Evolutionary conservation across 2,888 invertebrate species (phyloP).

Genomic region (Heteromyza rotundicornis): DNA sequence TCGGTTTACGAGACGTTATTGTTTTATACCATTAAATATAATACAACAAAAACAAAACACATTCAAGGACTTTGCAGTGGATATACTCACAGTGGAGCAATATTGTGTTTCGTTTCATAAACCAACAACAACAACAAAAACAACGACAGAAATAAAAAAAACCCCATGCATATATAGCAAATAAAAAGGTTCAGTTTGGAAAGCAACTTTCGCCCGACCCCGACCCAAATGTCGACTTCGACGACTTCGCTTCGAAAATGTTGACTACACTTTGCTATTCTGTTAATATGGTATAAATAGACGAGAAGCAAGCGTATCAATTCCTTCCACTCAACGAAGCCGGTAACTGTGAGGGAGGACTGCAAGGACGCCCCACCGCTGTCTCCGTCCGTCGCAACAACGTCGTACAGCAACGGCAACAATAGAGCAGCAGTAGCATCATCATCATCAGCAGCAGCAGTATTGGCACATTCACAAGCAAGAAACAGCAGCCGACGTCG

Average conservation of each 20-base stretch:
- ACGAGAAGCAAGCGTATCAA: not conserved
- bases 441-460: conserved; percentile 13
- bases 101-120: too few relatives aligned
- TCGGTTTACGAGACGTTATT: not conserved
- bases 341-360: conserved; percentile 21
- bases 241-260: not conserved
- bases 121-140: too few relatives aligned
- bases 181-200: too few relatives aligned
- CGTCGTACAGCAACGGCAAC: not conserved
- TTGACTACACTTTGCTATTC: not conserved
- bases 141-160: too few relatives aligned
- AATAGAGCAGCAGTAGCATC: not conserved
- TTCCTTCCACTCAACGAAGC: conserved; percentile 22
- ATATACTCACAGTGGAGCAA: not conserved
- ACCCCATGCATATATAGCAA: too few relatives aligned
- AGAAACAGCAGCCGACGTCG: conserved; percentile 18
- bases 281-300: conserved; percentile 4
- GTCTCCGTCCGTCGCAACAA: not conserved
- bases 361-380: conserved; percentile 8
- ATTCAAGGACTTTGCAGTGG: too few relatives aligned
- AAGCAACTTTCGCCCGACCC: not conserved
- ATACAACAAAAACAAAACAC: too few relatives aligned
- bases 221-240: not conserved
- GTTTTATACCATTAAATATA: not conserved
- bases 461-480: conserved; percentile 3